phyloP scores from a whole-genome alignment of 1,140 invertebrate species.

The Arctopsyche grandis region DNA sequence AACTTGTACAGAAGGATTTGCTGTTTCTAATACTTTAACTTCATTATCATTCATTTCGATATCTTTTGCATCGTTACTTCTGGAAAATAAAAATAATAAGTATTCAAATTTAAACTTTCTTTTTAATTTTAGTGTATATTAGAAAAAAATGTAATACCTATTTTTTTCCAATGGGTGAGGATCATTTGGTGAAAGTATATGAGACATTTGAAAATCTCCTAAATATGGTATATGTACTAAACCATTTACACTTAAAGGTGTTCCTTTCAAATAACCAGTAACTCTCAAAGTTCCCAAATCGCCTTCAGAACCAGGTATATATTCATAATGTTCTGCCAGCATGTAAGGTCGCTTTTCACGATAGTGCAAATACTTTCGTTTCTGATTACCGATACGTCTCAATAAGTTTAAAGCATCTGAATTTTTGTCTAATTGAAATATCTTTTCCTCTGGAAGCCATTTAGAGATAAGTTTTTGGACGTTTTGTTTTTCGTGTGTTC shows the following conservation, averaged over 20 bases:
- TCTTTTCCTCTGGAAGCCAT: conserved; percentile 86
- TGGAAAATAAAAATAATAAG: too few relatives aligned
- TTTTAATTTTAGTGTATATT: too few relatives aligned
- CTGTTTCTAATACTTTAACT: conserved; percentile 70
- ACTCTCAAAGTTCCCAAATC: conserved; percentile 81
- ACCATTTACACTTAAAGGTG: conserved; percentile 84
- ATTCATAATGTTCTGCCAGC: conserved; percentile 82
- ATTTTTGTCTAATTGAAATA: conserved; percentile 78
- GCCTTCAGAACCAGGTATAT: conserved; percentile 68
- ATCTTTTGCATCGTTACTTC: conserved; percentile 56
- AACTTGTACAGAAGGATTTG: conserved; percentile 79
- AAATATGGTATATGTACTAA: conserved; percentile 90
- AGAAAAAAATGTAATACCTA: conserved; percentile 54
- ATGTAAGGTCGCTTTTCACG: conserved; percentile 83
- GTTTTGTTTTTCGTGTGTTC: conserved; percentile 77
- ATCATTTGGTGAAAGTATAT: conserved; percentile 81
- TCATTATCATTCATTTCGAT: conserved; percentile 55
- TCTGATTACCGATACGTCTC: conserved; percentile 83
- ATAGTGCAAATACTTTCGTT: conserved; percentile 77
- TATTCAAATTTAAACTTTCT: conserved; percentile 40
- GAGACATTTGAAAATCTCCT: conserved; percentile 91
- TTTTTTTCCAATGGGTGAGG: conserved; percentile 75
- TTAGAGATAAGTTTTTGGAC: conserved; percentile 80
- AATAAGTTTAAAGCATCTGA: conserved; percentile 83
- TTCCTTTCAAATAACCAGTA: conserved; percentile 86